phyloP scores from a whole-genome alignment of 2,888 invertebrate genomes.

The Adela reaumurella region DNA sequence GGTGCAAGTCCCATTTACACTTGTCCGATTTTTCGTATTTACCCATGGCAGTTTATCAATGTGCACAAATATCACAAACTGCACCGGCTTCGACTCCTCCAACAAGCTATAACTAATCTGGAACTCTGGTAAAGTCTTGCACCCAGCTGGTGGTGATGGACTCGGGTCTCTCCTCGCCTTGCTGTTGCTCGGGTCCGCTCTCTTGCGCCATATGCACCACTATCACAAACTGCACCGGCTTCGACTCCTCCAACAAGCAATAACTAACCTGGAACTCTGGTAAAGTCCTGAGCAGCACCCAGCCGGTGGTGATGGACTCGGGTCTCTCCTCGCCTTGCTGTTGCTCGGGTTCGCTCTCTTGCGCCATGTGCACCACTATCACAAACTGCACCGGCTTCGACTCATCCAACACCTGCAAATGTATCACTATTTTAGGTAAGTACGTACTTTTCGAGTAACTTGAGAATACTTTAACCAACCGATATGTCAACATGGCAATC shows the following conservation, averaged over 20 bases:
- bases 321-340: slow-evolving; percentile 35
- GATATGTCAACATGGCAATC: no score
- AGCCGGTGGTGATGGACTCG: slow-evolving; percentile 47
- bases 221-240: no score
- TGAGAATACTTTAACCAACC: no score
- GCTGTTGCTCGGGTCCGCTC: slow-evolving; percentile 17
- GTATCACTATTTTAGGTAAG: neutral
- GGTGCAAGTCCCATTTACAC: no score
- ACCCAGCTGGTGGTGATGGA: slow-evolving; percentile 52
- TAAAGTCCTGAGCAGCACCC: slow-evolving; percentile 52
- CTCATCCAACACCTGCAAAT: slow-evolving; percentile 54
- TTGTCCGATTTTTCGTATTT: no score
- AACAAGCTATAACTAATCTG: no score
- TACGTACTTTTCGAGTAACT: no score
- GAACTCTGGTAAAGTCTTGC: slow-evolving; percentile 57
- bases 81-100: no score
- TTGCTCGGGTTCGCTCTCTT: slow-evolving; percentile 28
- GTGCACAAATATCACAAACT: no score
- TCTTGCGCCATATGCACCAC: slow-evolving; percentile 30
- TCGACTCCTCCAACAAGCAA: no score
- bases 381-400: slow-evolving; percentile 70
- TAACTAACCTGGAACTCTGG: slow-evolving; percentile 59
- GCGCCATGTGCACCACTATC: slow-evolving; percentile 73
- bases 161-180: slow-evolving; percentile 42
- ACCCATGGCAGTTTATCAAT: no score